Conservation (phyloP, 2,888 invertebrate genomes). For the Synanthedon andrenaeformis region DNA sequence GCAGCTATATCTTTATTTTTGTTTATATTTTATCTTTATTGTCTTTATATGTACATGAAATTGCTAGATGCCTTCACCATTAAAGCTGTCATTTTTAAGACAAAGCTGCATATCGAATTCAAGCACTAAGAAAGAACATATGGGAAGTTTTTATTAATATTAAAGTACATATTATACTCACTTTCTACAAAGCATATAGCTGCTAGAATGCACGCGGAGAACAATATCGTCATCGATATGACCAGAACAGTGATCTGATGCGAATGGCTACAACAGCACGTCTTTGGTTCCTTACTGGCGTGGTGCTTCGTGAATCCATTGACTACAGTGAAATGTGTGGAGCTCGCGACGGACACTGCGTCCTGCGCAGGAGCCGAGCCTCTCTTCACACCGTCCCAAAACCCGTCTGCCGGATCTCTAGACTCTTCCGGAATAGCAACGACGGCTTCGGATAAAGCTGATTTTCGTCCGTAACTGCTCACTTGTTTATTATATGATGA, state of each 20-base stretch:
- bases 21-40: too few species aligned
- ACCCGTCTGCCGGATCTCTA: conserved; percentile 41
- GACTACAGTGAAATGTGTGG: conserved; percentile 88
- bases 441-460: conserved; percentile 35
- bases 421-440: conserved; percentile 57
- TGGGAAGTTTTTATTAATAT: background rate
- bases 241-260: conserved; percentile 87
- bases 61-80: too few species aligned
- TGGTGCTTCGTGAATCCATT: conserved; percentile 79
- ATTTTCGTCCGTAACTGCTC: conserved; percentile 41
- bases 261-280: conserved; percentile 79
- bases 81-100: too few species aligned
- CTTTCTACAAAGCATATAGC: conserved; percentile 88
- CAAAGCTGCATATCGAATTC: too few species aligned
- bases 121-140: too few species aligned
- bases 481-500: conserved; percentile 42
- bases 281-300: conserved; percentile 70
- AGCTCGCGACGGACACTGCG: conserved; percentile 82
- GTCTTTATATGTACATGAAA: too few species aligned
- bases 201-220: conserved; percentile 82
- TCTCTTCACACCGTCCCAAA: conserved; percentile 62
- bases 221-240: conserved; percentile 84
- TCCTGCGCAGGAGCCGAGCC: conserved; percentile 69
- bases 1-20: too few species aligned
- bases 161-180: conserved; percentile 61